phyloP scores from a whole-genome alignment of 2,888 invertebrate species.

The Smittia aterrima region DNA sequence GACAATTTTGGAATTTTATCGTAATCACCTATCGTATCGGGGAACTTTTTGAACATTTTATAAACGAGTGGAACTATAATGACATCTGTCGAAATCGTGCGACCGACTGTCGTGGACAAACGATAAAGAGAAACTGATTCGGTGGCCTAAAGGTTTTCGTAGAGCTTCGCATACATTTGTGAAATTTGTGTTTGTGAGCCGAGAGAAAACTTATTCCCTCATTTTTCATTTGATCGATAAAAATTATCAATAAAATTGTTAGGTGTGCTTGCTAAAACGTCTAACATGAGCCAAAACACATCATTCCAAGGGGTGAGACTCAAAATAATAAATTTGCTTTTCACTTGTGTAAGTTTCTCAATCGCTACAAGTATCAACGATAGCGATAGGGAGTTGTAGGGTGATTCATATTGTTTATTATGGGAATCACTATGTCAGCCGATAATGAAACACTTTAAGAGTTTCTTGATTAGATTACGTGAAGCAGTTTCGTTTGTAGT shows the following conservation, averaged over 20 bases:
- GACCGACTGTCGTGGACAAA: neutral
- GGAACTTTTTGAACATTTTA: constrained; percentile 34
- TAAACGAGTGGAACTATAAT: neutral
- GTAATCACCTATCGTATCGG: constrained; percentile 25
- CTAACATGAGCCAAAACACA: neutral
- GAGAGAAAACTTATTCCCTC: too few relatives aligned
- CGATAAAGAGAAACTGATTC: too few relatives aligned
- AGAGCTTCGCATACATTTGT: too few relatives aligned
- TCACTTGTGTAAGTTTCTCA: too few relatives aligned
- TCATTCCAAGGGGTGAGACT: neutral
- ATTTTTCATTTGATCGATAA: neutral
- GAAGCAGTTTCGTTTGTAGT: neutral
- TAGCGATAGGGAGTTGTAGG: too few relatives aligned
- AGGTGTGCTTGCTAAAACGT: neutral
- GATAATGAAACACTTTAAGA: neutral
- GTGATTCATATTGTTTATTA: too few relatives aligned
- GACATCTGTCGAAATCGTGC: neutral
- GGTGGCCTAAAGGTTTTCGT: too few relatives aligned
- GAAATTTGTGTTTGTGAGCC: too few relatives aligned
- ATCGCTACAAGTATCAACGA: too few relatives aligned
- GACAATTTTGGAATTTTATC: neutral
- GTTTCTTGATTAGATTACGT: neutral
- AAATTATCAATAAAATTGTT: neutral
- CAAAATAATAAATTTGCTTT: too few relatives aligned
- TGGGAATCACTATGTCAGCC: neutral